Evolutionary conservation across 92 coral and sea anemone species (phyloP).

Genomic region (Epizoanthus stellaris): DNA sequence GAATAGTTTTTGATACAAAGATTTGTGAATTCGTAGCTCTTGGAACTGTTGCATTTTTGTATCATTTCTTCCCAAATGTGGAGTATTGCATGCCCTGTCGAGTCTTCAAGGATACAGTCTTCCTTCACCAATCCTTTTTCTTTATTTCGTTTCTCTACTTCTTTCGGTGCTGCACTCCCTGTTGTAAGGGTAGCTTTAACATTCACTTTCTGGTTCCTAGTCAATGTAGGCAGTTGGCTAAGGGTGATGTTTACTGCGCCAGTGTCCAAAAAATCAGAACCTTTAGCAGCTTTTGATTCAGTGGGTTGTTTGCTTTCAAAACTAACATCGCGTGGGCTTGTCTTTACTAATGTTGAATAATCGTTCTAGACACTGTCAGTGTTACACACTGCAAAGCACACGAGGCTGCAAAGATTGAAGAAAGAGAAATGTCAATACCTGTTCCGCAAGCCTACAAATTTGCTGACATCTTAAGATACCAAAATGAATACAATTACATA

Average conservation of each 20-base stretch:
- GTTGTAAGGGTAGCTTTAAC: slow-evolving; percentile 37
- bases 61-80: slow-evolving; percentile 58
- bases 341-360: not conserved
- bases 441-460: too few relatives aligned
- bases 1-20: slow-evolving; percentile 36
- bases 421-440: too few relatives aligned
- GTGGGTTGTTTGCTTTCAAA: slow-evolving; percentile 2
- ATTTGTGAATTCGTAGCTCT: slow-evolving; percentile 34
- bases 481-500: too few relatives aligned
- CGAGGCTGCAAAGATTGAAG: too few relatives aligned
- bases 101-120: slow-evolving; percentile 58
- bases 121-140: slow-evolving; percentile 45
- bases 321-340: not conserved
- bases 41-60: slow-evolving; percentile 17
- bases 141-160: slow-evolving; percentile 53
- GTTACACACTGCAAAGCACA: too few relatives aligned
- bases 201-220: slow-evolving; percentile 51
- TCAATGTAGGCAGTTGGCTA: slow-evolving; percentile 27
- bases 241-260: slow-evolving; percentile 34
- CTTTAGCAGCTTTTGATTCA: not conserved
- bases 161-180: slow-evolving; percentile 39
- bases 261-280: not conserved
- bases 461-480: too few relatives aligned
- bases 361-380: too few relatives aligned
- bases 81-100: slow-evolving; percentile 49